Conservation (phyloP, 2,113 vertebrate genomes). For the Pholis gunnellus region DNA sequence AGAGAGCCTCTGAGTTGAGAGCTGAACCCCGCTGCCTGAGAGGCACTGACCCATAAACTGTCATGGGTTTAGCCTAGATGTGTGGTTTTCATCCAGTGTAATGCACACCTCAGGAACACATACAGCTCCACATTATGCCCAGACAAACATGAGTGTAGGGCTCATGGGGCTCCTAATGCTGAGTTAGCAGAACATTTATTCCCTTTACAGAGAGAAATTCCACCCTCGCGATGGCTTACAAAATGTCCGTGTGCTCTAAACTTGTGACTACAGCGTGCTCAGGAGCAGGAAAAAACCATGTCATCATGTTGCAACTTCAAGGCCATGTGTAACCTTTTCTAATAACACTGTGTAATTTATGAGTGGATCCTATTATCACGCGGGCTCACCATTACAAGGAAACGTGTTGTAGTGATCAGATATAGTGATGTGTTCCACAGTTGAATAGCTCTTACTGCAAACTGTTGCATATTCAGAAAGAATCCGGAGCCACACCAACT, state of each 20-base stretch:
- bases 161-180: not conserved
- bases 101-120: not conserved
- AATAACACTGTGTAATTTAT: not conserved
- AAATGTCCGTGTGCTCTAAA: not conserved
- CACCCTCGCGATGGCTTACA: not conserved
- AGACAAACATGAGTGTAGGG: not conserved
- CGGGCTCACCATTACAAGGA: not conserved
- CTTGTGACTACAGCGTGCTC: not conserved
- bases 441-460: not conserved
- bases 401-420: conserved; percentile 12
- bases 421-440: not conserved
- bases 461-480: not conserved
- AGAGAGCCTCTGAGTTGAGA: conserved; percentile 1
- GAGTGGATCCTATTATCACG: not conserved
- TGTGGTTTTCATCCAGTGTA: not conserved
- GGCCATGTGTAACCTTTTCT: not conserved
- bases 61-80: conserved; percentile 39
- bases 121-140: not conserved
- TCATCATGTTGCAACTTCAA: not conserved
- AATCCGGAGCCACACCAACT: not conserved
- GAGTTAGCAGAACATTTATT: not conserved
- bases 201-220: not conserved
- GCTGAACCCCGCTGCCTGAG: conserved; percentile 4
- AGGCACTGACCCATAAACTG: conserved; percentile 30
- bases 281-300: not conserved